phyloP scores from a whole-genome alignment of 2,797 vertebrate genomes.

The Manis crassicaudata region DNA sequence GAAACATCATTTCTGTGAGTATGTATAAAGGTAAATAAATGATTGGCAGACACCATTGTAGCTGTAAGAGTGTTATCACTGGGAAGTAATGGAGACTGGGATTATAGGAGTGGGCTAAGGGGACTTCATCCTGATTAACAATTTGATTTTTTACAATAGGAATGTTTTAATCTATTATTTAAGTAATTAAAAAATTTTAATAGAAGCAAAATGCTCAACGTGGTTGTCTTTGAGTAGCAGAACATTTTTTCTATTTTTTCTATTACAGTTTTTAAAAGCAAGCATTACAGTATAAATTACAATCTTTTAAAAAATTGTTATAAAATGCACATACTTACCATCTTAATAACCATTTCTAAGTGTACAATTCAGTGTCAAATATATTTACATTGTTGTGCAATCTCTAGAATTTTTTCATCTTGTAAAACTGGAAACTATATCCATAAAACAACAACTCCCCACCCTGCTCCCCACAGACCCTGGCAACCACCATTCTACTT shows the following conservation, averaged over 20 bases:
- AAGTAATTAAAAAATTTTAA: slow-evolving; percentile 13
- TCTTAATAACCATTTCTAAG: neutral
- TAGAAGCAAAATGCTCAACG: neutral
- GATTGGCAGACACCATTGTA: neutral
- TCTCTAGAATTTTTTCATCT: neutral
- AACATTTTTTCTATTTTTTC: neutral
- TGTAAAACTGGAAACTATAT: neutral
- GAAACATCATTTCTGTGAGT: neutral
- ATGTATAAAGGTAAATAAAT: neutral
- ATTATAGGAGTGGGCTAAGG: neutral
- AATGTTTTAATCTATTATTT: neutral
- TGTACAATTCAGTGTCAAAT: neutral
- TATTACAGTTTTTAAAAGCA: neutral
- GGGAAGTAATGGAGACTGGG: neutral
- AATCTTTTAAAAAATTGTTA: neutral
- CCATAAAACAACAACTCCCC: neutral
- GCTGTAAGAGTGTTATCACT: neutral
- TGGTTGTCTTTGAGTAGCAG: neutral
- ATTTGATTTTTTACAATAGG: neutral
- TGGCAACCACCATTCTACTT: neutral
- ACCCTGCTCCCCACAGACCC: neutral
- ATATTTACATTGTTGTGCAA: neutral
- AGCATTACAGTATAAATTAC: neutral
- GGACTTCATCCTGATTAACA: neutral
- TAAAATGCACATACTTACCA: neutral